Conservation (phyloP, 1,140 invertebrate species). For the Pseudomyrmex cubaensis region DNA sequence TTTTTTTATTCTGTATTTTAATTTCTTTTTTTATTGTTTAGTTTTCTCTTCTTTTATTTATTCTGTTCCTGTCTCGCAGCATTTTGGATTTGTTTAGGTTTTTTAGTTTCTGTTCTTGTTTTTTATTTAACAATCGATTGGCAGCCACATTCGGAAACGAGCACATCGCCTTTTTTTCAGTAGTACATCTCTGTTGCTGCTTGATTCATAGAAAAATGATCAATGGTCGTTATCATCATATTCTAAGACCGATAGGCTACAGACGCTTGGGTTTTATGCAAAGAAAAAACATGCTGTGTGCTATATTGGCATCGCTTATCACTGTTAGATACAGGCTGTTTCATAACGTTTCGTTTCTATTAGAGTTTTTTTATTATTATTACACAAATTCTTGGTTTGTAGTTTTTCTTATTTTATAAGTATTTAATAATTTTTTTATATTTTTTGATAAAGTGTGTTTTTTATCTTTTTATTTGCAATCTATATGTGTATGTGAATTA, state of each 20-base stretch:
- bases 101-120: too few relatives aligned
- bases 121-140: conserved; percentile 17
- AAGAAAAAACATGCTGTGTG: conserved; percentile 39
- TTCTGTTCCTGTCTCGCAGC: neutral
- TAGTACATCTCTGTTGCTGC: conserved; percentile 10
- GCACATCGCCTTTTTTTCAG: conserved; percentile 11
- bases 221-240: conserved; percentile 67
- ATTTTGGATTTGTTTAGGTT: neutral
- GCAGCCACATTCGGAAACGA: conserved; percentile 57
- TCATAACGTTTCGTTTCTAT: neutral
- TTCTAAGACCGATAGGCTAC: conserved; percentile 58
- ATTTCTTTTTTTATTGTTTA: too few relatives aligned
- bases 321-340: conserved; percentile 10
- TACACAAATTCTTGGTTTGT: too few relatives aligned
- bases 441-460: conserved; percentile 5
- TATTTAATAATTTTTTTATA: neutral
- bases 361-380: too few relatives aligned
- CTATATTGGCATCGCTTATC: conserved; percentile 23
- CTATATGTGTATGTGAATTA: neutral
- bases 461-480: neutral
- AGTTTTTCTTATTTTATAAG: too few relatives aligned
- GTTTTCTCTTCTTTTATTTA: neutral
- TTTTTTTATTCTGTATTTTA: neutral
- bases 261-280: conserved; percentile 60
- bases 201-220: conserved; percentile 65